These are phyloP conservation scores for Leucophenga montana DNA, from an alignment of 2,888 invertebrate species.

Conservation along the genomic window DNA sequence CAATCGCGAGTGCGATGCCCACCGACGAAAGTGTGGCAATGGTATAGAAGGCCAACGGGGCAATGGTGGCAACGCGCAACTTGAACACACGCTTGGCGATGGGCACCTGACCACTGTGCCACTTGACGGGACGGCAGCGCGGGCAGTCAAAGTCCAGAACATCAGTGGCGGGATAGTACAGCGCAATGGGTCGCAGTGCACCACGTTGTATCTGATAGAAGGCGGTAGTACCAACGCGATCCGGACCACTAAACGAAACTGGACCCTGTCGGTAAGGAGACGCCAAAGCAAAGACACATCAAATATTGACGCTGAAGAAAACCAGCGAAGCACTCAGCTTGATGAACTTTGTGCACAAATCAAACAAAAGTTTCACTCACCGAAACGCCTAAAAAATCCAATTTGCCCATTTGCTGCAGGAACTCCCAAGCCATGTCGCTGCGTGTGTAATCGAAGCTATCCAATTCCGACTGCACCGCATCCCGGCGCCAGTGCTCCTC, in stretches of 20 bases:
- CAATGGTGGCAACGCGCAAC: slow-evolving; percentile 83
- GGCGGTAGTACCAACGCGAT: slow-evolving; percentile 89
- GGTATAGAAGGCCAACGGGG: slow-evolving; percentile 82
- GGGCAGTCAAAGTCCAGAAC: slow-evolving; percentile 81
- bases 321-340: neutral
- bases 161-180: slow-evolving; percentile 79
- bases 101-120: slow-evolving; percentile 87
- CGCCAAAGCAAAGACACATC: too few species aligned
- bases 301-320: neutral
- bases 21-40: slow-evolving; percentile 82
- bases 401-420: slow-evolving; percentile 80
- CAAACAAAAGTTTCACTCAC: slow-evolving; percentile 75
- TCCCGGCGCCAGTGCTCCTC: slow-evolving; percentile 76
- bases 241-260: slow-evolving; percentile 90
- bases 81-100: slow-evolving; percentile 81
- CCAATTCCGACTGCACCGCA: slow-evolving; percentile 73
- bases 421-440: slow-evolving; percentile 83
- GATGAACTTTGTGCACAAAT: neutral
- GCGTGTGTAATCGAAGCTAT: slow-evolving; percentile 82
- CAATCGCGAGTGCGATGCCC: slow-evolving; percentile 83
- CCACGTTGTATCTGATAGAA: slow-evolving; percentile 91
- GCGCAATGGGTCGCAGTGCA: slow-evolving; percentile 81
- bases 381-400: slow-evolving; percentile 89
- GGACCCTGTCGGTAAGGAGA: slow-evolving; percentile 80
- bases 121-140: slow-evolving; percentile 79